Evolutionary conservation across 1,140 invertebrate species (phyloP), one percentile per base, ranked within the genome.

Genomic region (Drosophila prosaltans): DNA sequence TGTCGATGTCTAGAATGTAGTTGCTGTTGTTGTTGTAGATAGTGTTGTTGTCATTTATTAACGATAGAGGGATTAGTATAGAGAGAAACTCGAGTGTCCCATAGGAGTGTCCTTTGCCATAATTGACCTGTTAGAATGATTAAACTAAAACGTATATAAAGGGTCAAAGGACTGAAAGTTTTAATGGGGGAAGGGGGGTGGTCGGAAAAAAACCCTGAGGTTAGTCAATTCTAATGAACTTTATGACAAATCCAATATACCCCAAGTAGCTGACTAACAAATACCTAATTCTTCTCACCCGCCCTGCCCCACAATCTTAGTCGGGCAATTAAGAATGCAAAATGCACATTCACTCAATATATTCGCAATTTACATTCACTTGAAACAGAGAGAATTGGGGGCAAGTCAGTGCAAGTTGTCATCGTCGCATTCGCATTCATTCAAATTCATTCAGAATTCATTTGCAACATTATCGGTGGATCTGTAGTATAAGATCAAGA

Each of bases 301-400:
- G 16, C 32, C 32, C 32, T 30, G 28, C 28, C 2, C 28, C 28
- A 30, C 28, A 2, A 4, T 30, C 28, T 36, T 36, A 6, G 32
- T 36, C 32, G 32, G 32, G 32, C 32, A 36, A 36, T 36, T 36
- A 36, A 36, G 6, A 36, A 36, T 36, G 32, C 32, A 36, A 36
- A 36, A 36, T 36, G 32, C 32, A 36, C 32, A 36, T 36, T 36
- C 32, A 36, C 32, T 36, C 32, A 36, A 36, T 36, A 36, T 36
- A 36, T 36, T 36, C 32, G 32, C 32, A 36, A 36, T 36, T 36
- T 5, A 36, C 32, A 36, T 36, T 36, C 32, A 36, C 32, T 58
- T 65, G 70, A 74, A 74, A 71, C 63, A 71, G 8, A 26, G 8
- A 26, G 21, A 26, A 51, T 51, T 51, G 45, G 45, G 21, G 21